phyloP scores from a whole-genome alignment of 2,797 vertebrate species.

The Nothura maculosa region DNA sequence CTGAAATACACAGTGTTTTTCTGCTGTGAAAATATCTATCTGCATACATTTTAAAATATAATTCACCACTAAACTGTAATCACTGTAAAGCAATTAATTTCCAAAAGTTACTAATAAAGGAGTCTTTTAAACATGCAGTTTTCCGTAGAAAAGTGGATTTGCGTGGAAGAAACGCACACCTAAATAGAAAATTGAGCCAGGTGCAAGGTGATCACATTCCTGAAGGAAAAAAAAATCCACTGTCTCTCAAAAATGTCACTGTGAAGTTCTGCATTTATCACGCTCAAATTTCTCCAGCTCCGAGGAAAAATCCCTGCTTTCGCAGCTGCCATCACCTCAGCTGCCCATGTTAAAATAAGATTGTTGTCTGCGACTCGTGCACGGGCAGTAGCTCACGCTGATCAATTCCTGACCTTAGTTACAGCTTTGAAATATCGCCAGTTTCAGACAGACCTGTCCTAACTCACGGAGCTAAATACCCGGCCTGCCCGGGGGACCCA shows the following conservation, averaged over 20 bases:
- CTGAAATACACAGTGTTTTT: neutral
- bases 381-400: constrained; percentile 13
- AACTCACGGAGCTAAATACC: neutral
- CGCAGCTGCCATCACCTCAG: neutral
- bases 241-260: neutral
- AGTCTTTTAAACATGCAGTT: neutral
- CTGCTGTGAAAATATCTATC: neutral
- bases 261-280: neutral
- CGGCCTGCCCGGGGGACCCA: neutral
- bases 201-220: neutral
- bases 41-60: neutral
- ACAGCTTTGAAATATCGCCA: constrained; percentile 37
- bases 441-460: constrained; percentile 32
- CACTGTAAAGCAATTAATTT: neutral
- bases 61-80: neutral
- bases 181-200: neutral
- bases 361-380: constrained; percentile 8
- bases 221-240: neutral
- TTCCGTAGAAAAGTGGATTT: neutral
- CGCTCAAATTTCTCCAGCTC: neutral
- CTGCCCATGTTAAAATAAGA: constrained; percentile 4
- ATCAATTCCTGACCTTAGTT: constrained; percentile 55
- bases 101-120: neutral
- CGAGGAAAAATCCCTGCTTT: neutral
- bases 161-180: neutral